A percentile compares a stretch with the other conserved stretches of the same genome.
Conservation (phyloP, 2,113 vertebrate species). For the Microcebus ravelobensis region DNA sequence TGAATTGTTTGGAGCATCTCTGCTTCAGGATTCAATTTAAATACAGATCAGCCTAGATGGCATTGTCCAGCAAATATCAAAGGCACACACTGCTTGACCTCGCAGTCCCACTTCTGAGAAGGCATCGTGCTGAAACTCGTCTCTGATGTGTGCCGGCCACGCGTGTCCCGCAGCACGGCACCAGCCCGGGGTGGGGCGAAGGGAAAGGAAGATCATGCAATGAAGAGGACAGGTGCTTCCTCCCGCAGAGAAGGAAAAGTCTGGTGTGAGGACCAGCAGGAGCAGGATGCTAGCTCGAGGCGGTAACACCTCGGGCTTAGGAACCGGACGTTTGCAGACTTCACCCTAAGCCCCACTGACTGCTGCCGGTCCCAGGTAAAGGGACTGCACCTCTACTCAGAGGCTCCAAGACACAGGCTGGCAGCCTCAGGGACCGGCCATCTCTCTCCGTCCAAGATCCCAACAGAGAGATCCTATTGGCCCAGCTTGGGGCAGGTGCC, state of each 20-base stretch:
- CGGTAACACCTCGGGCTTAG: fast-evolving
- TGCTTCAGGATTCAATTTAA: neutral
- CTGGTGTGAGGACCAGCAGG: neutral
- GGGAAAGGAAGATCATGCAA: fast-evolving
- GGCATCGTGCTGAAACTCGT: fast-evolving
- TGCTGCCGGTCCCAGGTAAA: neutral
- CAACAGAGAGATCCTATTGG: neutral
- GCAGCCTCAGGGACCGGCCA: fast-evolving
- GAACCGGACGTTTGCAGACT: neutral
- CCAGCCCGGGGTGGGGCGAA: fast-evolving
- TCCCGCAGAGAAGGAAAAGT: neutral
- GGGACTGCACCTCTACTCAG: too few species aligned
- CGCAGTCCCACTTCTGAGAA: neutral
- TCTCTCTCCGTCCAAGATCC: neutral
- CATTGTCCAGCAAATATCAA: fast-evolving
- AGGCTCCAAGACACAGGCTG: too few species aligned
- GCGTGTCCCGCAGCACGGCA: fast-evolving
- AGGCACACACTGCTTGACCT: neutral
- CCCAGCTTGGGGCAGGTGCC: neutral
- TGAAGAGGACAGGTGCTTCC: neutral
- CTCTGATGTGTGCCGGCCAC: fast-evolving
- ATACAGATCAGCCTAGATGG: neutral
- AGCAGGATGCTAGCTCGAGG: fast-evolving
- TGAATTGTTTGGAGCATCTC: neutral
- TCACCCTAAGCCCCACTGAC: fast-evolving